phyloP scores from a whole-genome alignment of 1,140 invertebrate species.

The Aphidius gifuensis region DNA sequence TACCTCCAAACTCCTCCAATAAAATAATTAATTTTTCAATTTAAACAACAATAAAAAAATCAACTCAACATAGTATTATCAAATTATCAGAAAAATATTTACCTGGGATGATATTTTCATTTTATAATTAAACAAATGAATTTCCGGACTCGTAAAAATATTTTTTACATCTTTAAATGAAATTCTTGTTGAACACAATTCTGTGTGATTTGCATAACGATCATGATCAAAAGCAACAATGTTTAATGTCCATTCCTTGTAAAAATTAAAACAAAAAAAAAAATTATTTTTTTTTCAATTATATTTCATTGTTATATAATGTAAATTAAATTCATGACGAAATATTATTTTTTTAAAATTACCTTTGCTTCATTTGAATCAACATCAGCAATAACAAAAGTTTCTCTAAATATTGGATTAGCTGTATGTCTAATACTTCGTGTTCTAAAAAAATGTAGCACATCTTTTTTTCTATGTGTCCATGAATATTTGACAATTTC shows the following conservation, averaged over 20 bases:
- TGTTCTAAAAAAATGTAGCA: slow-evolving; percentile 50
- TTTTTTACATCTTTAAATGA: slow-evolving; percentile 45
- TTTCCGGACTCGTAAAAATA: slow-evolving; percentile 43
- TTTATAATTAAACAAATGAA: slow-evolving; percentile 48
- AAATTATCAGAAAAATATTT: slow-evolving; percentile 11
- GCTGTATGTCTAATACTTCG: slow-evolving; percentile 47
- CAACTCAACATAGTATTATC: too few species aligned
- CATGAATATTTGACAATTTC: slow-evolving; percentile 49
- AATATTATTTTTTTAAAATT: slow-evolving; percentile 5
- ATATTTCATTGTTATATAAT: neutral
- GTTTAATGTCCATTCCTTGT: slow-evolving; percentile 49
- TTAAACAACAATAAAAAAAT: neutral
- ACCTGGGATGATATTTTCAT: slow-evolving; percentile 50
- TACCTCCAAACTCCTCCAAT: slow-evolving; percentile 52
- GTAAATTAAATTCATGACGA: too few species aligned
- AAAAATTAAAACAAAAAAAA: slow-evolving; percentile 19
- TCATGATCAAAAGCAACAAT: slow-evolving; percentile 48
- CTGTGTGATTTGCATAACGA: slow-evolving; percentile 51
- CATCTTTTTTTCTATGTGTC: slow-evolving; percentile 46
- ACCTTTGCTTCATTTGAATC: slow-evolving; percentile 49
- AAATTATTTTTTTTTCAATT: slow-evolving; percentile 1
- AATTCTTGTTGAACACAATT: slow-evolving; percentile 46
- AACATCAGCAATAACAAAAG: slow-evolving; percentile 47
- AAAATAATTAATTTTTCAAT: slow-evolving; percentile 3
- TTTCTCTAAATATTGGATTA: slow-evolving; percentile 50